Conservation (phyloP, 2,797 vertebrate species). For the Micrastur ruficollis region DNA sequence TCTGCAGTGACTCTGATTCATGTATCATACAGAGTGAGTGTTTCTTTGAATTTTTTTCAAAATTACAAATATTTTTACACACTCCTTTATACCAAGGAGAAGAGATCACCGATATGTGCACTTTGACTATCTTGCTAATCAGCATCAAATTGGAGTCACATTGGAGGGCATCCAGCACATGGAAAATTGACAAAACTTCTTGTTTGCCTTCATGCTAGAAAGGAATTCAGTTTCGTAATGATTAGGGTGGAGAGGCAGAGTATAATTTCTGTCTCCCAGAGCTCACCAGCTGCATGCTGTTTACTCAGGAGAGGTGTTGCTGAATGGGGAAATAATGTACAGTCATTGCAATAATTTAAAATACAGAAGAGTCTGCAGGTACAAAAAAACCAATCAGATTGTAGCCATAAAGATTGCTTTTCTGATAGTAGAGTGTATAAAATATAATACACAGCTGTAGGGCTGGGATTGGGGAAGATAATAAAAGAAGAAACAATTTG, state of each 20-base stretch:
- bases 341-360: neutral
- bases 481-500: constrained; percentile 14
- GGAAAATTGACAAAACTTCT: neutral
- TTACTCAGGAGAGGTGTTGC: neutral
- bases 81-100: neutral
- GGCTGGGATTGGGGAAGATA: neutral
- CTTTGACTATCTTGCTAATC: neutral
- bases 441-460: neutral
- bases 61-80: neutral
- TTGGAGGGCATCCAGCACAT: neutral
- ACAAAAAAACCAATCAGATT: neutral
- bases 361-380: neutral
- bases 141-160: neutral
- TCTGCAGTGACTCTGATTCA: neutral
- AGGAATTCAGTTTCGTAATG: neutral
- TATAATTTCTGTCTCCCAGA: neutral
- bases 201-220: neutral
- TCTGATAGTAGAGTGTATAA: neutral
- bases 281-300: neutral
- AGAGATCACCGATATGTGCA: neutral
- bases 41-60: neutral
- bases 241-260: neutral
- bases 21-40: neutral
- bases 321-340: neutral
- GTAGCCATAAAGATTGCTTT: neutral